Percentiles rank a stretch among this genome's conserved stretches.
phyloP scores from a whole-genome alignment of 2,888 invertebrate species.

The Nowickia ferox region DNA sequence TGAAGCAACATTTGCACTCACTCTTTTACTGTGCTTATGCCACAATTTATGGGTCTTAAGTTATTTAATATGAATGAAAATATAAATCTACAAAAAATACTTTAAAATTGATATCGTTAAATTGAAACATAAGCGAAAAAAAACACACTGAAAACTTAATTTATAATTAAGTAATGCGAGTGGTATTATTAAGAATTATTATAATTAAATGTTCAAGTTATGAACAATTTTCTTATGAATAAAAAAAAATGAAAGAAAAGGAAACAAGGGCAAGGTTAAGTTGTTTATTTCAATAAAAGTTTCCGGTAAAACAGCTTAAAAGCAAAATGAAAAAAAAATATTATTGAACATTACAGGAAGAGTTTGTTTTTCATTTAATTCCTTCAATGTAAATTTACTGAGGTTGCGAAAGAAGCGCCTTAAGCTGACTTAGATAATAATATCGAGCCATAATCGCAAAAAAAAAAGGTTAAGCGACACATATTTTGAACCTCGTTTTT shows the following conservation, averaged over 20 bases:
- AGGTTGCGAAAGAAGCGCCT: not conserved
- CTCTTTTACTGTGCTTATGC: not conserved
- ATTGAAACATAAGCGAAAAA: conserved; percentile 17
- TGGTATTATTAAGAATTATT: conserved; percentile 46
- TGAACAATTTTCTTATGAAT: conserved; percentile 32
- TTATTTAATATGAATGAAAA: conserved; percentile 64
- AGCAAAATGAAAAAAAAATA: conserved; percentile 12
- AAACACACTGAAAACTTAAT: conserved; percentile 2
- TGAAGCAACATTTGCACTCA: conserved; percentile 12
- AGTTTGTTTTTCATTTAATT: conserved; percentile 1
- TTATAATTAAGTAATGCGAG: conserved; percentile 42
- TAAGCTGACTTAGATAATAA: not conserved
- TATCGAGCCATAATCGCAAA: no score
- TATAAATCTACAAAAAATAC: conserved; percentile 23
- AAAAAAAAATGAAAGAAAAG: conserved; percentile 18
- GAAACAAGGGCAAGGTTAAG: conserved; percentile 67
- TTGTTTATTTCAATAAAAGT: conserved; percentile 50
- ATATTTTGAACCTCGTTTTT: no score
- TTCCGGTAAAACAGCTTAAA: conserved; percentile 45
- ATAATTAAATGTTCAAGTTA: conserved; percentile 47
- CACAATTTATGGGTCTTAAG: conserved; percentile 35
- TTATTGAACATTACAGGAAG: conserved; percentile 23
- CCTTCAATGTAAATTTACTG: not conserved
- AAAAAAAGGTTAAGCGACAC: no score
- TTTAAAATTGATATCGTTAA: conserved; percentile 32